Evolutionary conservation across 2,113 vertebrate species (phyloP).

Genomic region (Poeciliopsis occidentalis): DNA sequence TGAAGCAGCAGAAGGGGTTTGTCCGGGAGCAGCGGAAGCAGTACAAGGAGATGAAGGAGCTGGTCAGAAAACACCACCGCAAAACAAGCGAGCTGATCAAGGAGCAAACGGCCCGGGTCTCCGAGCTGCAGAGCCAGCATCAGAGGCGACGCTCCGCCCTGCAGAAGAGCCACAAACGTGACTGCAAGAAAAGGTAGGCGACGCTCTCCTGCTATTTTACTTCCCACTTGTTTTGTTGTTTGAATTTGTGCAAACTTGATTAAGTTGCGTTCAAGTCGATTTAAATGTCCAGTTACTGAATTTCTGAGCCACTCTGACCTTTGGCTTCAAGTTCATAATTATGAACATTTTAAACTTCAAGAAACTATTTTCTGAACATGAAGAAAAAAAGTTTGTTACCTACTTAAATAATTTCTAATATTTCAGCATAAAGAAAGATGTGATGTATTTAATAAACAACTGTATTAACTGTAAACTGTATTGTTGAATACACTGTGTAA

Average conservation of each 20-base stretch:
- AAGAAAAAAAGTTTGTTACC: background rate
- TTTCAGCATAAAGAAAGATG: background rate
- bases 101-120: slow-evolving; percentile 90
- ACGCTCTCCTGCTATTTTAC: slow-evolving; percentile 17
- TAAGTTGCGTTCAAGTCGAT: background rate
- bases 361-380: background rate
- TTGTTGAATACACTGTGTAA: background rate
- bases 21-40: slow-evolving; percentile 95
- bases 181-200: slow-evolving; percentile 95
- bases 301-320: background rate
- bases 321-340: background rate
- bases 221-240: background rate
- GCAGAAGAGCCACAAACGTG: slow-evolving; percentile 90
- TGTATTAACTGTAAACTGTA: background rate
- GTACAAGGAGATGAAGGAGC: slow-evolving; percentile 98
- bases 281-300: background rate
- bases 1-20: slow-evolving; percentile 94
- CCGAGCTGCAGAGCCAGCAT: slow-evolving; percentile 90
- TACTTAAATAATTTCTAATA: background rate
- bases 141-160: slow-evolving; percentile 84
- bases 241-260: background rate
- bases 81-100: slow-evolving; percentile 95
- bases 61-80: slow-evolving; percentile 94
- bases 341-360: background rate
- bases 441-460: background rate